Base-by-base conservation (phyloP, 1,140 invertebrate genomes). In the Riptortus pedestris region DNA sequence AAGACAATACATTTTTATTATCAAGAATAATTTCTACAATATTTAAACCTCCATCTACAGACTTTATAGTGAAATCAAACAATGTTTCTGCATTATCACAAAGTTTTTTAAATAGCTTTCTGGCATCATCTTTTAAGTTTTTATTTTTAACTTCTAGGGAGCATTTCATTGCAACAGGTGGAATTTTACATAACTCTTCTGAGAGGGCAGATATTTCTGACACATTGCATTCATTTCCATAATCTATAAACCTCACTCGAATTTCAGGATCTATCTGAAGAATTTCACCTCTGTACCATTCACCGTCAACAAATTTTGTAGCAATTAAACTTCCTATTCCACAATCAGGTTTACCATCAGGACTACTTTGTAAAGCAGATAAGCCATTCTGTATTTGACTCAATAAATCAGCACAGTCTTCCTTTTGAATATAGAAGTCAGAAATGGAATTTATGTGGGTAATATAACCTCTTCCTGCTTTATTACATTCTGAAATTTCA, bases 231-330 rank as follows among this genome's bases (percentile, higher is more conserved):
- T 68, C 69, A 70, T 84, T 83, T 22, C 82, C 83, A 68, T 82
- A 84, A 68, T 84, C 82, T 1, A 84, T 75, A 67, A 78, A 84
- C n/a, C 73, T 71, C 0, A 84, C 80, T 1, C 86, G 73, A n/a
- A 70, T 69, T n/a, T 70, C 69, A 9, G 43, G n/a, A 1, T 81
- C 81, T 1, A 82, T 77, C 4, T 79, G 79, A 24, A 85, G 72
- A 31, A 87, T 76, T 70, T 84, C 78, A 0, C 82, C 83, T 58
- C 86, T 76, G 65, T 87, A 87, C 78, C 81, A 88, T 12, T 77
- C 73, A 26, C 77, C 75, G 67, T 85, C 84, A 22, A 84, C 81
- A 70, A 81, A 86, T 65, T 82, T 78, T 16, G 83, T 84, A 20
- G 81, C 80, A 67, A 83, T 84, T 0, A 84, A n/a, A 0, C 76